Base-by-base conservation (phyloP, 1,140 invertebrate species). In the Ectropis grisescens region DNA sequence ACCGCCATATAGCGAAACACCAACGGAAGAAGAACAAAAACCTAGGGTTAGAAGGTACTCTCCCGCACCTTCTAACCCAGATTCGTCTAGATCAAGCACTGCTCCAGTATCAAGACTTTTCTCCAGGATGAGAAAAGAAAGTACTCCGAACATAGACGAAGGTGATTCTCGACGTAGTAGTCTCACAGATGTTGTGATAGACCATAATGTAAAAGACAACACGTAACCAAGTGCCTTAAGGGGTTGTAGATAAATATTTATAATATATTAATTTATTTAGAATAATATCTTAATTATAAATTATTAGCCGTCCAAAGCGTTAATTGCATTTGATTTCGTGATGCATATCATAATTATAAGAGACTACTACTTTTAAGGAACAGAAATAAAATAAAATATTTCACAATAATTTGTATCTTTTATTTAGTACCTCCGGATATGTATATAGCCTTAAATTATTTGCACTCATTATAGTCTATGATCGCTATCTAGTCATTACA, bases 111-210 rank as follows among this genome's bases (percentile, higher is more conserved):
- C 67, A 11, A 62, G 76, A 54, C 57, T 76, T n/a, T 78, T 64
- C 29, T 69, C 71, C 3, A 54, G 71, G 23, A 62, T 68, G 19
- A 56, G 76, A n/a, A 75, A 67, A 57, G 72, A 79, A 35, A 76
- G 67, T 48, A 44, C 33, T 16, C 40, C 50, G n/a, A 59, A 49
- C 37, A 32, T 28, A 9, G 75, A 76, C 44, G 67, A 72, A 7
- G 47, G 41, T 16, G 46, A 49, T 33, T 67, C 70, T 1, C 60
- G 72, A 47, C 58, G 69, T n/a, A 47, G 47, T 33, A 81, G 72
- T 37, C 40, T 81, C 48, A 81, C 76, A 3, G 76, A 81, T 40
- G 55, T 81, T 42, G 72, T 79, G 25, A 66, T 81, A 42, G 76
- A 81, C 39, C n/a, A n/a, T n/a, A 76, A 50, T 37, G 28, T 47